Evolutionary conservation across 1,140 invertebrate species (phyloP).

Genomic region (Diorhabda carinulata): DNA sequence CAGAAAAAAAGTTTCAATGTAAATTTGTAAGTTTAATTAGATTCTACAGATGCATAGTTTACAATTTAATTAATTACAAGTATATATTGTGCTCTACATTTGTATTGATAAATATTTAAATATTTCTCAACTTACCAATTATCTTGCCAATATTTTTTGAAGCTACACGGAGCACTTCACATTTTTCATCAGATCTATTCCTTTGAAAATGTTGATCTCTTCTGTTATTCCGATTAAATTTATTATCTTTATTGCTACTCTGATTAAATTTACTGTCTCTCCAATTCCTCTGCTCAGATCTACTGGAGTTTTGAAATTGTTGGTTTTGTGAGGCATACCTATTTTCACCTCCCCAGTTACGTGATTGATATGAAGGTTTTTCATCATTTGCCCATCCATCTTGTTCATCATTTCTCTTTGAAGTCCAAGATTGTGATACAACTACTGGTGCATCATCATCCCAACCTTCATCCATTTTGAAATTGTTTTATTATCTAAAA

Average conservation of each 20-base stretch:
- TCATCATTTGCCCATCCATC: not conserved
- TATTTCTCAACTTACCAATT: conserved; percentile 17
- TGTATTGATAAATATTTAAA: not conserved
- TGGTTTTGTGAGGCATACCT: not conserved
- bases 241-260: not conserved
- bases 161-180: conserved; percentile 15
- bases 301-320: not conserved
- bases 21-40: not conserved
- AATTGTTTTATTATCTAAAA: conserved; percentile 6
- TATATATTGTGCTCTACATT: not conserved
- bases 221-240: not conserved
- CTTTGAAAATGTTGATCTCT: not conserved
- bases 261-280: not conserved
- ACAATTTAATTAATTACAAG: not conserved
- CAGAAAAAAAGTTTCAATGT: not conserved
- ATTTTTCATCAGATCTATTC: conserved; percentile 15
- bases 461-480: not conserved
- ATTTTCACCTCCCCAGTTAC: not conserved
- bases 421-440: not conserved
- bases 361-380: not conserved
- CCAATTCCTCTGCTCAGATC: not conserved
- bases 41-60: not conserved
- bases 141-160: conserved; percentile 23
- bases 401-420: not conserved
- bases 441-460: not conserved